Conservation (phyloP, 2,888 invertebrate species). For the Aromia moschata region DNA sequence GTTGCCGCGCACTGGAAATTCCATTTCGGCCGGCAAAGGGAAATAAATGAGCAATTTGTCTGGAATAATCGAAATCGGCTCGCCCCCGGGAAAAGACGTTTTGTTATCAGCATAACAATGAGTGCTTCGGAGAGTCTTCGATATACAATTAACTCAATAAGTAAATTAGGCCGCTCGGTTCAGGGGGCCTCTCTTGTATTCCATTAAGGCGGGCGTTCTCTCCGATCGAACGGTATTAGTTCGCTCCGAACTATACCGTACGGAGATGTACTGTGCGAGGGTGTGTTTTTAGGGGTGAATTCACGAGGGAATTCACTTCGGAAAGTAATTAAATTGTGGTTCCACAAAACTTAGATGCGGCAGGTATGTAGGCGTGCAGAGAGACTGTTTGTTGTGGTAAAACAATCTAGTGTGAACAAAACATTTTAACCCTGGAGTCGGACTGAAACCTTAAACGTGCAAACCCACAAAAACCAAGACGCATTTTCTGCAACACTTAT, state of each 20-base stretch:
- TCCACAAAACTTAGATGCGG: background rate
- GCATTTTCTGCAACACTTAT: too few species aligned
- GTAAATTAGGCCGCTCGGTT: conserved; percentile 35
- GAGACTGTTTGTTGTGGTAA: too few species aligned
- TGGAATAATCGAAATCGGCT: conserved; percentile 37
- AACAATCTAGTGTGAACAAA: too few species aligned
- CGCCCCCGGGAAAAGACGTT: conserved; percentile 33
- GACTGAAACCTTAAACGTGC: too few species aligned
- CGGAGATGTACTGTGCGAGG: conserved; percentile 21
- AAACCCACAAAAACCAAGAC: too few species aligned
- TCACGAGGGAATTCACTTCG: background rate
- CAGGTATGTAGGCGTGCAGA: too few species aligned
- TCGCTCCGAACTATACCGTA: conserved; percentile 29
- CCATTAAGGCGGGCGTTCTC: conserved; percentile 27
- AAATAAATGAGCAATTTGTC: conserved; percentile 36
- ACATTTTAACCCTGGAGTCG: too few species aligned
- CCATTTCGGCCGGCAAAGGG: conserved; percentile 29
- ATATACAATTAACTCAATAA: conserved; percentile 38
- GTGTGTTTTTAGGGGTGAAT: conserved; percentile 25
- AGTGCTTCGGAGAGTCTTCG: conserved; percentile 32
- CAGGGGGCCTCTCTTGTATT: conserved; percentile 28
- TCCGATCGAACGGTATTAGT: conserved; percentile 24
- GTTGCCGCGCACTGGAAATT: conserved; percentile 21
- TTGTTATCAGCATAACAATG: conserved; percentile 41
- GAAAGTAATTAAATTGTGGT: background rate